phyloP scores from a whole-genome alignment of 2,888 invertebrate genomes.

The Choristoneura rosaceana region DNA sequence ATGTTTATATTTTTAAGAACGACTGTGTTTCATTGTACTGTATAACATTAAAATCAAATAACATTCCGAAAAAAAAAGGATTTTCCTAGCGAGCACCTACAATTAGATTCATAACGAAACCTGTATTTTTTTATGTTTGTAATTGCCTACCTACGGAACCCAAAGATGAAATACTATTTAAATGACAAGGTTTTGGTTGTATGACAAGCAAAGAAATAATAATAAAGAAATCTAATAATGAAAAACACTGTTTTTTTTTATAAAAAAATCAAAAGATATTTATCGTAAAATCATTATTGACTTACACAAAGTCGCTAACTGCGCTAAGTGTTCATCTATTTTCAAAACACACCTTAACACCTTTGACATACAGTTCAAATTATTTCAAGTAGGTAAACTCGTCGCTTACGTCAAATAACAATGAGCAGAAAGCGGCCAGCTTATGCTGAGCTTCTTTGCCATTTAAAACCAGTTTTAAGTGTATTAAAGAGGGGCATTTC shows the following conservation, averaged over 20 bases:
- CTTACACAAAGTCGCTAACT: background rate
- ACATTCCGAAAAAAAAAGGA: too few species aligned
- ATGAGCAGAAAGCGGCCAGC: background rate
- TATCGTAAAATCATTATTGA: background rate
- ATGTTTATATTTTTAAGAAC: too few species aligned
- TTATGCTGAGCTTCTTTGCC: slow-evolving; percentile 7
- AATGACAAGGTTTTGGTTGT: too few species aligned
- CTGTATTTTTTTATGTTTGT: too few species aligned
- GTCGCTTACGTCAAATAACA: background rate
- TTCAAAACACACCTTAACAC: background rate
- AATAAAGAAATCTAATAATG: background rate
- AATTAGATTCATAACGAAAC: too few species aligned
- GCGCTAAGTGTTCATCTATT: background rate
- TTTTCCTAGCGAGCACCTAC: too few species aligned
- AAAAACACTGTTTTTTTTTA: background rate
- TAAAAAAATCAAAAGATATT: background rate
- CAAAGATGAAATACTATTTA: too few species aligned
- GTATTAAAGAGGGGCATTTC: background rate
- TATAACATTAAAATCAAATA: too few species aligned
- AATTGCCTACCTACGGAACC: too few species aligned
- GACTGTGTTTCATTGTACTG: too few species aligned
- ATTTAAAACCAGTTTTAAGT: background rate
- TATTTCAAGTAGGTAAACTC: background rate
- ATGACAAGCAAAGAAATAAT: too few species aligned
- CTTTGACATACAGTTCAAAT: background rate